Conservation (phyloP, 2,888 invertebrate species). For the Trisateles emortualis region DNA sequence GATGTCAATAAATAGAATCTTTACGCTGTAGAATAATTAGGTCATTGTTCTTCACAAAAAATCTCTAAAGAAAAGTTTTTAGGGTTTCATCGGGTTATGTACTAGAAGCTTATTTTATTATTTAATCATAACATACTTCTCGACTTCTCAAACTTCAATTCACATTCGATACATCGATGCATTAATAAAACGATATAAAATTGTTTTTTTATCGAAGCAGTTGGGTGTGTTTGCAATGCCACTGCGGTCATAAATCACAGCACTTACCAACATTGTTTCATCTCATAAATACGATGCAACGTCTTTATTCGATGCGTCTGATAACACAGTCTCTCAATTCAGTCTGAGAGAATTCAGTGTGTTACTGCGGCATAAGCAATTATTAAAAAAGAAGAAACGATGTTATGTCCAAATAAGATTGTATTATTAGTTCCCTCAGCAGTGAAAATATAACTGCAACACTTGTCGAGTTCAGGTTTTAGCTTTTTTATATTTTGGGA, state of each 20-base stretch:
- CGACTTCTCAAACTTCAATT: constrained; percentile 1
- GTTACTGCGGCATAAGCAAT: neutral
- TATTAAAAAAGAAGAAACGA: neutral
- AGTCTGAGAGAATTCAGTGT: neutral
- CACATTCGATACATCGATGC: constrained; percentile 5
- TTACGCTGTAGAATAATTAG: no score
- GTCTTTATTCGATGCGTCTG: constrained; percentile 14
- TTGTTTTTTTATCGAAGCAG: constrained; percentile 29
- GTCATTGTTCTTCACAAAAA: no score
- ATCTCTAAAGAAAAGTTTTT: no score
- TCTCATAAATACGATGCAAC: constrained; percentile 68
- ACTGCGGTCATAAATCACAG: constrained; percentile 74
- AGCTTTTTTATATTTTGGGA: no score
- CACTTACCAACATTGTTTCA: constrained; percentile 67
- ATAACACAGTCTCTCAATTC: constrained; percentile 10
- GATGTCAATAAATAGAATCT: no score
- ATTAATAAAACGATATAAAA: constrained; percentile 33
- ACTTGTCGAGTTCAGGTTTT: no score
- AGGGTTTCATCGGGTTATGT: no score
- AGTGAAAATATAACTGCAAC: no score
- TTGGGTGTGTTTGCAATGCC: constrained; percentile 57
- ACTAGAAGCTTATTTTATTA: no score
- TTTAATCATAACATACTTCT: neutral
- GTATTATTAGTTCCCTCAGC: no score
- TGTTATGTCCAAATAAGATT: no score